These are phyloP conservation scores for Petrocephalus schoutedeni DNA, from an alignment of 2,797 vertebrate species.

Conservation along the genomic window DNA sequence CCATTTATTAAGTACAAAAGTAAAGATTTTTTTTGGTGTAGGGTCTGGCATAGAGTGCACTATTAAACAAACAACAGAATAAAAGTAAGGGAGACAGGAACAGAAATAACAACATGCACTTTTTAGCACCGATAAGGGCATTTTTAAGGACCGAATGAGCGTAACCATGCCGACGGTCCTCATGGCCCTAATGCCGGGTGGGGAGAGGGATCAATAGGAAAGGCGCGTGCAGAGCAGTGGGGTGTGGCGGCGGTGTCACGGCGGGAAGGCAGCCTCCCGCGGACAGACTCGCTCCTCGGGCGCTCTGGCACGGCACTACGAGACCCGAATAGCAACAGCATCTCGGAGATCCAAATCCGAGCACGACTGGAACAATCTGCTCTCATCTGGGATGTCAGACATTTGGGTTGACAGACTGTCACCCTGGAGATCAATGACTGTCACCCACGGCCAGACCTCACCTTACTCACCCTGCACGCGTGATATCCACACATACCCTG, in stretches of 20 bases:
- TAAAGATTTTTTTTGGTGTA: too few relatives aligned
- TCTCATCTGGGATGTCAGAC: conserved; percentile 15
- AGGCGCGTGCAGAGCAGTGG: background rate
- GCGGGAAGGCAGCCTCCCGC: background rate
- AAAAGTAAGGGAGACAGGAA: background rate
- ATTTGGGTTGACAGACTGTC: background rate
- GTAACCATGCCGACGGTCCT: background rate
- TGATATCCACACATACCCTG: background rate
- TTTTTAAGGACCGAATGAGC: background rate
- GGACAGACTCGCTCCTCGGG: background rate
- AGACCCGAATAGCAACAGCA: conserved; percentile 10
- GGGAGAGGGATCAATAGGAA: background rate
- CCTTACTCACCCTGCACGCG: background rate
- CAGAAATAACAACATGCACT: too few relatives aligned
- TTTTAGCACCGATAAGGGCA: too few relatives aligned
- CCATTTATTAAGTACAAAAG: background rate
- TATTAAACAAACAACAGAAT: background rate
- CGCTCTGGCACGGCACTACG: background rate
- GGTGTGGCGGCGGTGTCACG: background rate
- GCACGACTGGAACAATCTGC: conserved; percentile 16
- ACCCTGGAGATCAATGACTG: conserved; percentile 14
- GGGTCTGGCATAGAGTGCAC: background rate
- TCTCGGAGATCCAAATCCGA: background rate
- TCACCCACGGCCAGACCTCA: background rate
- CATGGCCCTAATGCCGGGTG: background rate